A percentile compares a stretch with the other conserved stretches of the same genome.
Conservation (phyloP, 2,797 vertebrate genomes). For the Sylvia borin region DNA sequence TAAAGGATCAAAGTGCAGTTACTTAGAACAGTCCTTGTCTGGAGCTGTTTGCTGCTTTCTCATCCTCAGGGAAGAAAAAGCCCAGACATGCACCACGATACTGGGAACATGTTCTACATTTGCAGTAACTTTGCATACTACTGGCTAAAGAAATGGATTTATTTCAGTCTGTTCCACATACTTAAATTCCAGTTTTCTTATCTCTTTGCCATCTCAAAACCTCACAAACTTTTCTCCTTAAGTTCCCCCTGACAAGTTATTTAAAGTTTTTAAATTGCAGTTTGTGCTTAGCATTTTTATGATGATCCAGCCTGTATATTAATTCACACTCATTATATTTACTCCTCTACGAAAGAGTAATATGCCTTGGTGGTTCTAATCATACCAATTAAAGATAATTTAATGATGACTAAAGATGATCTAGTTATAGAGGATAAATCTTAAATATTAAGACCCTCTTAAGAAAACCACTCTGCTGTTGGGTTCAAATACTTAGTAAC, state of each 20-base stretch:
- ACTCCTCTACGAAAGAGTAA: neutral
- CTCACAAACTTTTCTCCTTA: neutral
- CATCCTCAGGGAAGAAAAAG: neutral
- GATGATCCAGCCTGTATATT: neutral
- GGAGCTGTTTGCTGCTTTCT: neutral
- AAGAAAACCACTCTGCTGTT: neutral
- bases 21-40: neutral
- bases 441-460: neutral
- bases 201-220: neutral
- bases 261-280: neutral
- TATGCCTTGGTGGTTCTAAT: constrained; percentile 3
- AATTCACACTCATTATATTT: neutral
- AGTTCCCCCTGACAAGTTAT: neutral
- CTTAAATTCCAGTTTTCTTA: neutral
- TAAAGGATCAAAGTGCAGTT: neutral
- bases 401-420: neutral
- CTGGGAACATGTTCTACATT: neutral
- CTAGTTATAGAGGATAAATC: constrained; percentile 17
- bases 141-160: neutral
- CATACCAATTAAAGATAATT: constrained; percentile 3
- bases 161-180: neutral
- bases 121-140: neutral
- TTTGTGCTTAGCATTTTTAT: neutral
- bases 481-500: neutral
- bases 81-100: neutral